Percentiles rank a stretch among this genome's conserved stretches.
phyloP scores from a whole-genome alignment of 2,113 vertebrate species.

The Psittacara wagleri region DNA sequence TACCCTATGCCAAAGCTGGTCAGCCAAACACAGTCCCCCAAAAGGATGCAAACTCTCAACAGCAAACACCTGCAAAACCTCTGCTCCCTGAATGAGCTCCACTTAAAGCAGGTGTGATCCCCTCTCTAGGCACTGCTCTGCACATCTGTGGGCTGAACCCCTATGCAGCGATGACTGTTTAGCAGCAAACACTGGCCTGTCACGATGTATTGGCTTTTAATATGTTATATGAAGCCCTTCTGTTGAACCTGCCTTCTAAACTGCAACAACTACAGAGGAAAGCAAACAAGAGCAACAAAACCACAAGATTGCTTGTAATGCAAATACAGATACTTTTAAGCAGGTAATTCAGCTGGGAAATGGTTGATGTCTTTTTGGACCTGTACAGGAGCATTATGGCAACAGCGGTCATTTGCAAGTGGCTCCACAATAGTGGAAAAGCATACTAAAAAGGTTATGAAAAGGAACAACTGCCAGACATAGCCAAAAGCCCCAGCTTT shows the following conservation, averaged over 20 bases:
- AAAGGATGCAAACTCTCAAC: background rate
- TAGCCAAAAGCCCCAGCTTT: background rate
- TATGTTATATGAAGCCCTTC: background rate
- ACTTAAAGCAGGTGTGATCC: background rate
- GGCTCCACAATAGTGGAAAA: background rate
- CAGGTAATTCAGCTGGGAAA: background rate
- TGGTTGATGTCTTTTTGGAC: background rate
- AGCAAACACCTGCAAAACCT: background rate
- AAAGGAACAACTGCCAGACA: background rate
- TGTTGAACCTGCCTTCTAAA: background rate
- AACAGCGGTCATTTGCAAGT: background rate
- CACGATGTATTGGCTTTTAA: background rate
- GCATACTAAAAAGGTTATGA: background rate
- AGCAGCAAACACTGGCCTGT: background rate
- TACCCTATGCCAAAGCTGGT: background rate
- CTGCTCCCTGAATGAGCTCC: background rate
- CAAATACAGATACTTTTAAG: conserved; percentile 26
- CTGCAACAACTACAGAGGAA: background rate
- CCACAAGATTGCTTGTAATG: background rate
- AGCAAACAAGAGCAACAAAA: background rate
- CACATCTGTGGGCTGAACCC: background rate
- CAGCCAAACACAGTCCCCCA: background rate
- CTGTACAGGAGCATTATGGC: background rate
- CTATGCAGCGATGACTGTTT: background rate
- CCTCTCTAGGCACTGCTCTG: background rate